phyloP scores from a whole-genome alignment of 92 coral and sea anemone genomes.

The Porites cylindrica region DNA sequence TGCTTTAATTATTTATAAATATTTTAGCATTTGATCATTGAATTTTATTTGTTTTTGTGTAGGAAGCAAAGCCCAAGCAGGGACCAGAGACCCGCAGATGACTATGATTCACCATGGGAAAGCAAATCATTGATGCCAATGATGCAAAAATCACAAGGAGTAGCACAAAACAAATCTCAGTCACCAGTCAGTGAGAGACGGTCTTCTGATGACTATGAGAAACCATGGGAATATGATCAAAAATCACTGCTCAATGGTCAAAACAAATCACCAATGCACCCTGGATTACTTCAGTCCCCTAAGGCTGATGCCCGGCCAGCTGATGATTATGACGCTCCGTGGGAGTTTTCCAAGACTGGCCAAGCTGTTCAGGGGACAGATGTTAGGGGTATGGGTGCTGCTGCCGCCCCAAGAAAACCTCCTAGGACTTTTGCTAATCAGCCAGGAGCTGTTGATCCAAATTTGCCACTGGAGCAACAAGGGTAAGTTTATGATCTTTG shows the following conservation, averaged over 20 bases:
- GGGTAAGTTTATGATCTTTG: slow-evolving; percentile 51
- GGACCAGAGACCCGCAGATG: slow-evolving; percentile 83
- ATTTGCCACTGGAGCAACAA: slow-evolving; percentile 87
- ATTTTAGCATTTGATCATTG: too few species aligned
- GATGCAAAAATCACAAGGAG: slow-evolving; percentile 32
- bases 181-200: slow-evolving; percentile 69
- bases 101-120: slow-evolving; percentile 97
- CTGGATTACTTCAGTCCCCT: slow-evolving; percentile 69
- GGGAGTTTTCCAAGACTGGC: slow-evolving; percentile 83
- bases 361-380: slow-evolving; percentile 62
- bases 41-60: neutral
- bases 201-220: slow-evolving; percentile 88
- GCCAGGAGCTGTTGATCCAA: slow-evolving; percentile 59
- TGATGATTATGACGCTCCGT: slow-evolving; percentile 94
- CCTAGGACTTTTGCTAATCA: slow-evolving; percentile 57
- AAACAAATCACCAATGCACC: slow-evolving; percentile 22
- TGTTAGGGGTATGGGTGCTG: neutral
- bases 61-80: slow-evolving; percentile 64
- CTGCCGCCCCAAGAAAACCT: slow-evolving; percentile 78
- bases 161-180: slow-evolving; percentile 56
- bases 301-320: slow-evolving; percentile 67
- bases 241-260: slow-evolving; percentile 43
- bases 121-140: slow-evolving; percentile 70
- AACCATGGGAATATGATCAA: slow-evolving; percentile 95
- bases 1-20: too few species aligned